These are phyloP conservation scores for Gymnothorax javanicus DNA, from an alignment of 2,797 vertebrate species.

Conservation along the genomic window DNA sequence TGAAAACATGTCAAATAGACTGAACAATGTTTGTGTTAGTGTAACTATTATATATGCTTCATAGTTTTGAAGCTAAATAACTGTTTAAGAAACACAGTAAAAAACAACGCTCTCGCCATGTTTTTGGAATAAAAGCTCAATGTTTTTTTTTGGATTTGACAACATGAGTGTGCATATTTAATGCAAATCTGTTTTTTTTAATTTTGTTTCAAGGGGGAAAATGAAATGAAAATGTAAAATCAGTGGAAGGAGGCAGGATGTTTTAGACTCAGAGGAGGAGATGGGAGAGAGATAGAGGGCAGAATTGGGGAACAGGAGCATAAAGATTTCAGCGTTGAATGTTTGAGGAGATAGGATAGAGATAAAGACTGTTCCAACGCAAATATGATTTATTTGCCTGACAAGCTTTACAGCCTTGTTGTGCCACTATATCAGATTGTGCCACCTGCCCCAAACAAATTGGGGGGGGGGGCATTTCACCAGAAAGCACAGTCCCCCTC, in stretches of 20 bases:
- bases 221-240: neutral
- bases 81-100: neutral
- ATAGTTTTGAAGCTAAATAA: neutral
- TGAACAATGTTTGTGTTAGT: neutral
- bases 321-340: neutral
- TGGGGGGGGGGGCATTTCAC: too few relatives aligned
- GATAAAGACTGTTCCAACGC: neutral
- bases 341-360: neutral
- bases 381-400: too few relatives aligned
- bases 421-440: too few relatives aligned
- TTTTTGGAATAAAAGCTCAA: too few relatives aligned
- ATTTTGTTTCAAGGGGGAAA: conserved; percentile 16
- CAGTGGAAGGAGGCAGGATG: conserved; percentile 40
- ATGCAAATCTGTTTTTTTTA: neutral
- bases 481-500: too few relatives aligned
- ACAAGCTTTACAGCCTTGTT: too few relatives aligned
- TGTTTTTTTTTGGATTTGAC: neutral
- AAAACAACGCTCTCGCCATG: neutral
- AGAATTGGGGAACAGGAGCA: neutral
- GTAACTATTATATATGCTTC: neutral
- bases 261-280: conserved; percentile 16
- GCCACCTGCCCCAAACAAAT: too few relatives aligned
- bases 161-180: conserved; percentile 10
- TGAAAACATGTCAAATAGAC: neutral
- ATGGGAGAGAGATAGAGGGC: neutral